phyloP scores from a whole-genome alignment of 2,888 invertebrate genomes.

The Agrotis segetum region DNA sequence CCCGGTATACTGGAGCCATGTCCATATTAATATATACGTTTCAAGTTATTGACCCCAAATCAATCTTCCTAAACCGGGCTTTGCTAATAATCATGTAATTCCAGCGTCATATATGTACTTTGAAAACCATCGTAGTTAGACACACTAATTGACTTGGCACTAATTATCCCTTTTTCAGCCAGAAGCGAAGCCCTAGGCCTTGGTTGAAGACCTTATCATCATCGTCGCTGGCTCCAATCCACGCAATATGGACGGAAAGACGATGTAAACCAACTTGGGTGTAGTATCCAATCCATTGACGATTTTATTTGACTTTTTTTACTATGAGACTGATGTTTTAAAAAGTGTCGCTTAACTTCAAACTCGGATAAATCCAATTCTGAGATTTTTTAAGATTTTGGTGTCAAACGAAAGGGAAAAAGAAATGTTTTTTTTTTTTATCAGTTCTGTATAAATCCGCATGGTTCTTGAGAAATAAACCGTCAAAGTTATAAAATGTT shows the following conservation, averaged over 20 bases:
- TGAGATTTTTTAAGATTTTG: no score
- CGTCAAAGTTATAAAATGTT: no score
- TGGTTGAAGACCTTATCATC: slow-evolving; percentile 69
- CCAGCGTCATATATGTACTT: slow-evolving; percentile 24
- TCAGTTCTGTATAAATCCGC: no score
- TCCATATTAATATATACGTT: no score
- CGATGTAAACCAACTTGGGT: slow-evolving; percentile 78
- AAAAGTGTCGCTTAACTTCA: no score
- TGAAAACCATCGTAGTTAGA: slow-evolving; percentile 73
- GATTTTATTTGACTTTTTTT: slow-evolving; percentile 39
- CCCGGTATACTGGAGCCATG: no score
- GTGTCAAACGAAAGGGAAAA: no score
- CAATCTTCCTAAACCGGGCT: no score
- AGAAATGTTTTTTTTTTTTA: no score
- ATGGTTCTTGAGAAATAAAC: no score
- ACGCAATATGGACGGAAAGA: slow-evolving; percentile 81
- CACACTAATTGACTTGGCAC: slow-evolving; percentile 67
- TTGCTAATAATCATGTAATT: slow-evolving; percentile 1
- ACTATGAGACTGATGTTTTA: slow-evolving; percentile 46
- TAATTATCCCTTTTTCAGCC: slow-evolving; percentile 76
- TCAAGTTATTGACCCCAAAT: no score
- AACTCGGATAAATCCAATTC: no score
- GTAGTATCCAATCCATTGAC: slow-evolving; percentile 69
- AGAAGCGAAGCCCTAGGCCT: slow-evolving; percentile 76
- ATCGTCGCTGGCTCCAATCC: slow-evolving; percentile 78